Evolutionary conservation across 2,888 invertebrate species (phyloP).

Genomic region (Bembecia ichneumoniformis): DNA sequence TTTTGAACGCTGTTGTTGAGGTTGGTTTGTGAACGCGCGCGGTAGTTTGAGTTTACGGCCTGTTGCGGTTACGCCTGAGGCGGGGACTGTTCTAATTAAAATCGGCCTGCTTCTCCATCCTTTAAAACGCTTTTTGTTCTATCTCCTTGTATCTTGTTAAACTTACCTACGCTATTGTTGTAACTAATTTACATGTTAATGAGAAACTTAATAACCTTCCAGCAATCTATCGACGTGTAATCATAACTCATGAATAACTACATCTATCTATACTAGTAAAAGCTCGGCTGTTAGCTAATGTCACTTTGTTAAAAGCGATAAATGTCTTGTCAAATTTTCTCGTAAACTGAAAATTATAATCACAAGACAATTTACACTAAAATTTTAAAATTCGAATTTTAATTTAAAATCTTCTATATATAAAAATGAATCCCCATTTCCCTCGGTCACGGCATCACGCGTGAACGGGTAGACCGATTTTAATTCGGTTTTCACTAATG

Average conservation of each 20-base stretch:
- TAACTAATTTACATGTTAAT: slow-evolving; percentile 70
- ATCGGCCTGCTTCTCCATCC: slow-evolving; percentile 63
- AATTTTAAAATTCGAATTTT: too few relatives aligned
- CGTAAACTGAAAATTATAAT: too few relatives aligned
- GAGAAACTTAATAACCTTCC: slow-evolving; percentile 21
- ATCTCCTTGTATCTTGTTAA: slow-evolving; percentile 32
- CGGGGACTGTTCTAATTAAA: slow-evolving; percentile 62
- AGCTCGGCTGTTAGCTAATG: too few relatives aligned
- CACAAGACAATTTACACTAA: too few relatives aligned
- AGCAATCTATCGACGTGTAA: neutral
- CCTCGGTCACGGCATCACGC: too few relatives aligned
- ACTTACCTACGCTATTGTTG: slow-evolving; percentile 57
- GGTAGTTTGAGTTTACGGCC: slow-evolving; percentile 39
- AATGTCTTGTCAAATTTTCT: too few relatives aligned
- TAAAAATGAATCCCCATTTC: too few relatives aligned
- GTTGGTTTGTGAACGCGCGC: slow-evolving; percentile 18
- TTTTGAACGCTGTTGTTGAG: slow-evolving; percentile 26
- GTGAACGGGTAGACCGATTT: too few relatives aligned
- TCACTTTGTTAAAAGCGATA: too few relatives aligned
- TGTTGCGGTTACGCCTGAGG: slow-evolving; percentile 54
- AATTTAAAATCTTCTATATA: too few relatives aligned
- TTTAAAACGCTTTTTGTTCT: slow-evolving; percentile 60
- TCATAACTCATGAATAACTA: neutral
- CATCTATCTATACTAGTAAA: slow-evolving; percentile 4
- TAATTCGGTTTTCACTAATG: too few relatives aligned